A percentile compares a stretch with the other conserved stretches of the same genome.
These are phyloP conservation scores for Apteryx owenii DNA, from an alignment of 2,113 vertebrate genomes.

Conservation along the genomic window DNA sequence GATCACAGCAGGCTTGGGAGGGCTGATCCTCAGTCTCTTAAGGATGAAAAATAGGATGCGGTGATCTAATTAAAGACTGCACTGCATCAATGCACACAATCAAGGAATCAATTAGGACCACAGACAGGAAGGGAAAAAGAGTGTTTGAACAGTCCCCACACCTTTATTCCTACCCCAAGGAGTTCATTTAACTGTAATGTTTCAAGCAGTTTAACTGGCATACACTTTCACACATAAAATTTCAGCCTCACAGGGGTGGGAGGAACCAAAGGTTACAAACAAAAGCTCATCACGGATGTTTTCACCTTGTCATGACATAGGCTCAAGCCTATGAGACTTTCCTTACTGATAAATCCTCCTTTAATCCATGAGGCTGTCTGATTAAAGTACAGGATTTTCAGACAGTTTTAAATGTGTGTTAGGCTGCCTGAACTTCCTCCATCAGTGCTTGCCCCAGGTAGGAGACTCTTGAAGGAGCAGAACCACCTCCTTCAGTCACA, in stretches of 20 bases:
- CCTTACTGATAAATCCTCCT: neutral
- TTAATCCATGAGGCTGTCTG: neutral
- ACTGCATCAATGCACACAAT: neutral
- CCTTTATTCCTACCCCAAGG: slow-evolving; percentile 3
- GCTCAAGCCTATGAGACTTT: neutral
- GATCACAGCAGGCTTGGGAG: neutral
- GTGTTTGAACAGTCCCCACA: neutral
- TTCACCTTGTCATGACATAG: neutral
- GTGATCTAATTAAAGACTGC: neutral
- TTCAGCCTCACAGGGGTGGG: neutral
- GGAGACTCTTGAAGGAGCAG: neutral
- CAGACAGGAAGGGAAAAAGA: slow-evolving; percentile 19
- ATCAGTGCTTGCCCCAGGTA: neutral
- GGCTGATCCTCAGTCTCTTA: neutral
- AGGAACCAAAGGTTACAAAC: neutral
- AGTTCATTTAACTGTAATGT: slow-evolving; percentile 8
- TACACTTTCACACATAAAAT: neutral
- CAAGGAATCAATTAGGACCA: neutral
- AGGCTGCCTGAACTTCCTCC: neutral
- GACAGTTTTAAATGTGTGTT: neutral
- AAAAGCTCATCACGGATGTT: neutral
- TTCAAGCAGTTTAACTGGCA: neutral
- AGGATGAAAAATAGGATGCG: slow-evolving; percentile 31
- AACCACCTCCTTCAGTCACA: neutral
- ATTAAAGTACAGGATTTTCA: neutral